These are phyloP conservation scores for Scaptomyza tumidula DNA, from an alignment of 2,888 invertebrate genomes.

Conservation along the genomic window DNA sequence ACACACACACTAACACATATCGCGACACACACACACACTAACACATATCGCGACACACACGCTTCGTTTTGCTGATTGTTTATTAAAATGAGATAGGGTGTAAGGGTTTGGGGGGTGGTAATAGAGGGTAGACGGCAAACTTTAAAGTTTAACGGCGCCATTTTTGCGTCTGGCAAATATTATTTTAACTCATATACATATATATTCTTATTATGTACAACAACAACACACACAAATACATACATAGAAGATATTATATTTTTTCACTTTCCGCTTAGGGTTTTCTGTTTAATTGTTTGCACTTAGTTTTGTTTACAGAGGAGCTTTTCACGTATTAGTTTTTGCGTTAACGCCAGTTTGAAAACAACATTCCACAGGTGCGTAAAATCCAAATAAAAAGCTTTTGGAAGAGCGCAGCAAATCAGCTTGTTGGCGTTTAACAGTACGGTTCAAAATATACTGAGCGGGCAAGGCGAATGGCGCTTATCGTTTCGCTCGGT, in stretches of 20 bases:
- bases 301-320: conserved; percentile 16
- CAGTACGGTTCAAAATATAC: conserved; percentile 69
- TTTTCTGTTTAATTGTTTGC: conserved; percentile 23
- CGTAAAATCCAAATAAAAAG: conserved; percentile 27
- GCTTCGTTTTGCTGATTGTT: conserved; percentile 44
- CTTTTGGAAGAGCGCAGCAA: conserved; percentile 11
- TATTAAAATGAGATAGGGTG: neutral
- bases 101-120: neutral
- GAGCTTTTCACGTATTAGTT: conserved; percentile 28
- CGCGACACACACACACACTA: conserved; percentile 3
- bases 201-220: neutral
- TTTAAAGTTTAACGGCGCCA: conserved; percentile 43
- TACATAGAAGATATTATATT: conserved; percentile 15
- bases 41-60: conserved; percentile 37
- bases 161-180: conserved; percentile 8
- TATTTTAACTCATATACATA: neutral
- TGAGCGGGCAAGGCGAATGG: conserved; percentile 51
- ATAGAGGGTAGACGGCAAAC: conserved; percentile 9
- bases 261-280: neutral
- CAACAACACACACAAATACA: conserved; percentile 11
- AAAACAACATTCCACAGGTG: conserved; percentile 64
- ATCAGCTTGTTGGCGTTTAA: conserved; percentile 36
- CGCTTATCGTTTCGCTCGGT: conserved; percentile 35
- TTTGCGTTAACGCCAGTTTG: conserved; percentile 40
- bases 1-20: conserved; percentile 17